A percentile compares a stretch with the other conserved stretches of the same genome.
Conservation (phyloP, 2,113 vertebrate genomes). For the Antechinus stuartii region DNA sequence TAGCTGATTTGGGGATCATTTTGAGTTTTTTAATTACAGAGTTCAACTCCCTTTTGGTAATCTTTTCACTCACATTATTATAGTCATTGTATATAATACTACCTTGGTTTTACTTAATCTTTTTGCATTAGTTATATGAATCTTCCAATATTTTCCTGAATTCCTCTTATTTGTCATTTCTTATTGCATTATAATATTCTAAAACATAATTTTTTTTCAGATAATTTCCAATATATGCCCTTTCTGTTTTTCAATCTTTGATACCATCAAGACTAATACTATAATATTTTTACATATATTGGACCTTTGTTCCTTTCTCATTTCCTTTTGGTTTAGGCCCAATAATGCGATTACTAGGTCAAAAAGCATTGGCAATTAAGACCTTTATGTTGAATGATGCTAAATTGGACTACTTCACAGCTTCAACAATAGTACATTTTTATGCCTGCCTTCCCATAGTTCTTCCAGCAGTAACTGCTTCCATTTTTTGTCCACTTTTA, state of each 20-base stretch:
- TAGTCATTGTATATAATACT: neutral
- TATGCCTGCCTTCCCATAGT: neutral
- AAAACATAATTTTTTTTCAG: neutral
- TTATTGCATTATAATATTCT: neutral
- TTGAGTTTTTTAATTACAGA: neutral
- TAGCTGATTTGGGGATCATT: neutral
- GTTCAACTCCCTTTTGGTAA: neutral
- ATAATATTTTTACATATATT: neutral
- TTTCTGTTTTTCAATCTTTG: neutral
- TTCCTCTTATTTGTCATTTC: neutral
- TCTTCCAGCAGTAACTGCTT: neutral
- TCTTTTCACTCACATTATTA: neutral
- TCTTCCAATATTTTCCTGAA: neutral
- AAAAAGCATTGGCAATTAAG: neutral
- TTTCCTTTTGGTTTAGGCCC: neutral
- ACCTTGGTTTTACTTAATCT: neutral
- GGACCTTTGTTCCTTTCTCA: neutral
- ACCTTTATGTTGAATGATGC: neutral
- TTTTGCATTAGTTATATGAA: neutral
- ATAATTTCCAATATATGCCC: neutral
- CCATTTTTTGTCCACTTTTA: neutral
- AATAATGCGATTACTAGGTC: neutral
- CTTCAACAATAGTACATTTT: neutral
- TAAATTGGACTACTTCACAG: neutral
- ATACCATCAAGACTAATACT: neutral